Base-by-base conservation (phyloP, 2,888 invertebrate species). In the Coremacera marginata region DNA sequence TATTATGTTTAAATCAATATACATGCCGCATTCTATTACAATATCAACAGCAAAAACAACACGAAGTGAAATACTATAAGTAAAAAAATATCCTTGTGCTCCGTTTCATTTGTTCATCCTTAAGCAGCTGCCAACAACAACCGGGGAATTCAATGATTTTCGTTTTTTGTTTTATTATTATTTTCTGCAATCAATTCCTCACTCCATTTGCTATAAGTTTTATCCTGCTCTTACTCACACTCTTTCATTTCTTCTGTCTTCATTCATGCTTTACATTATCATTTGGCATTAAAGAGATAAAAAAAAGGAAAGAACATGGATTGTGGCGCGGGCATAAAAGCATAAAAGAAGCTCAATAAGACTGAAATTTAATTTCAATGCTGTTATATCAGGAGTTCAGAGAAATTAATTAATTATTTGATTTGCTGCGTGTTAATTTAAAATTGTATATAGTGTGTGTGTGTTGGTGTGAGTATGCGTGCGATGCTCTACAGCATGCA, bases 371-470 rank as follows among this genome's bases (percentile, higher is more conserved):
- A n/a, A 22, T 55, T 19, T 55, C 19, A n/a, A 55, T 55, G 19
- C 55, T 22, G 55, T 22, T 55, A 5, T 9, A 22, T n/a, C 55
- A 22, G 19, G 55, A 22, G 5, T 22, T 22, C 31, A 14, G 16
- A 16, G 51, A 27, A 68, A 51, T 68, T 68, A 27, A 68, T 68
- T 68, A 68, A 25, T 63, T 63, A 27, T 68, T 68, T 68, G 27
- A 25, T 25, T 68, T 44, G 44, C 44, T 44, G 44, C 44, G 44
- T 44, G 44, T 44, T 44, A 44, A 44, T 44, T 44, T 44, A 44
- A 44, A 3, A 44, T 44, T 44, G 37, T 37, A 1, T 37, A 8
- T 8, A 31, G 37, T 8, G 8, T 37, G 5, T 8, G 8, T 37
- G 37, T 37, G 7, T 37, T 37, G 37, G 44, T 44, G 44, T 44